Percentiles rank a stretch among this genome's conserved stretches.
Evolutionary conservation across 2,888 invertebrate genomes (phyloP).

Genomic region (Germaria angustata): DNA sequence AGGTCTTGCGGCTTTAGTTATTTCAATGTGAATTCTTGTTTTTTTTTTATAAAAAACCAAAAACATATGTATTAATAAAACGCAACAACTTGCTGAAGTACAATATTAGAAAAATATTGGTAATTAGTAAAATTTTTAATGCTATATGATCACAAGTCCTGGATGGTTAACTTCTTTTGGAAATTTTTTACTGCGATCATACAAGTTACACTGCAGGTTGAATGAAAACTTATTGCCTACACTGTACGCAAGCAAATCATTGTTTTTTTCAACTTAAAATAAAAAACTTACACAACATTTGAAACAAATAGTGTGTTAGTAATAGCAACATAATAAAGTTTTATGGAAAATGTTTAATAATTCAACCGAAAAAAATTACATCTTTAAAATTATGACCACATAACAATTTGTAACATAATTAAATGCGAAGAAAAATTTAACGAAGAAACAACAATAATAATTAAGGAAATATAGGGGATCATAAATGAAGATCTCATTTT

Average conservation of each 20-base stretch:
- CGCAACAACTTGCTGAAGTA: no score
- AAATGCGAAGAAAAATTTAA: slow-evolving; percentile 32
- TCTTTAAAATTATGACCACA: slow-evolving; percentile 14
- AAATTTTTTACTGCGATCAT: no score
- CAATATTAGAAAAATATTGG: no score
- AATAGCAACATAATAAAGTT: slow-evolving; percentile 27
- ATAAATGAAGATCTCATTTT: not conserved
- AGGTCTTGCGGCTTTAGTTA: no score
- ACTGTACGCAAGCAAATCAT: not conserved
- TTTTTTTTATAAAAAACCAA: no score
- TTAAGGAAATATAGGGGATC: slow-evolving; percentile 26
- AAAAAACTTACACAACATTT: slow-evolving; percentile 32
- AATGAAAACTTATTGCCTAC: not conserved
- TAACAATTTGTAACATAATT: slow-evolving; percentile 46
- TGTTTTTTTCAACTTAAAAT: not conserved
- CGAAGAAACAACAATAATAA: not conserved
- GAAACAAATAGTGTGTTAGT: slow-evolving; percentile 14
- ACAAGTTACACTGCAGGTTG: no score
- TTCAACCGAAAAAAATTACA: slow-evolving; percentile 30
- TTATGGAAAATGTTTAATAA: slow-evolving; percentile 35
- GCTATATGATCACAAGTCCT: no score
- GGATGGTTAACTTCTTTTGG: no score
- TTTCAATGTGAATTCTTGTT: no score
- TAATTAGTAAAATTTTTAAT: no score
- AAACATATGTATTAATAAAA: no score